Evolutionary conservation across 2,113 vertebrate species (phyloP), one percentile per base, ranked within the genome.

Genomic region (Chionodraco myersi): DNA sequence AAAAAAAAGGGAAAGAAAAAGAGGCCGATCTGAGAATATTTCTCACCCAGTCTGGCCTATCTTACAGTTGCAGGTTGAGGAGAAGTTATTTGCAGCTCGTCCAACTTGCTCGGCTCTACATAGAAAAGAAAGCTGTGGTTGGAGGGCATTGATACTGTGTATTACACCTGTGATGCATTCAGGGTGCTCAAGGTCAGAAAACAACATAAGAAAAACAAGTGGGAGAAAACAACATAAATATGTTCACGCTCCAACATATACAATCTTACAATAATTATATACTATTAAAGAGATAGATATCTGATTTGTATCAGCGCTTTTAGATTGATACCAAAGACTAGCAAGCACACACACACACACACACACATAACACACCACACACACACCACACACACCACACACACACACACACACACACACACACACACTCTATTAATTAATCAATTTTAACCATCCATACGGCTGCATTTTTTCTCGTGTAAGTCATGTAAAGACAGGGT

Each of bases 21-120:
- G 36, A 41, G 36, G 74, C 54, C 34, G 47, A 83, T 80, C 49
- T 81, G 73, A 73, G 83, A 75, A 77, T 80, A 88, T 56, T 83
- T 59, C 59, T 75, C 5, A 67, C 44, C 74, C 8, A 75, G 52
- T 65, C 2, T 45, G 77, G 58, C 63, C 70, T 90, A 87, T 89
- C 85, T 76, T 54, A 52, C 30, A 61, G 44, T n/a, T 70, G 71
- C 83, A 87, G 85, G 80, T 71, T 80, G 74, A 63, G 66, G 26
- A 60, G 49, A 72, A 63, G 66, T 59, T 72, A 64, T 83, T 82
- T 68, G 21, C 72, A 63, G 72, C 79, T 77, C 80, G 70, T 84
- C 72, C 26, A 78, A 68, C 66, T 59, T 79, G 18, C 79, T 6
- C 15, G 0, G 48, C 57, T 69, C 52, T 57, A 68, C 63, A 67